A percentile compares a stretch with the other conserved stretches of the same genome.
Evolutionary conservation across 2,888 invertebrate species (phyloP).

Genomic region (Eulithis prunata): DNA sequence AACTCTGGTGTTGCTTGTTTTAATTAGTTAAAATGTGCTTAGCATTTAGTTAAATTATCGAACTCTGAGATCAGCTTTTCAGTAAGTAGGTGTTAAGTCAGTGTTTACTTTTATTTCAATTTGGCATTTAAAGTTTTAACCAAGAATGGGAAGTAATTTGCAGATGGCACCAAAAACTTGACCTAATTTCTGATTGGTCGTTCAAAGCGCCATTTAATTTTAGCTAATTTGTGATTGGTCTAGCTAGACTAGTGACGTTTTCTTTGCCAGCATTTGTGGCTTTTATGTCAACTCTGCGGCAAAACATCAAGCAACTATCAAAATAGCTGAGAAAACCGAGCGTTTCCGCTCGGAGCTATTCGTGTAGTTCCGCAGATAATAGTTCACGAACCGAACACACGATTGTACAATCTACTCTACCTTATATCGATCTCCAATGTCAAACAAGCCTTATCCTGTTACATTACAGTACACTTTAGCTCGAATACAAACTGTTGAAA

Average conservation of each 20-base stretch:
- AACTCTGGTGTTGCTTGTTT: conserved; percentile 19
- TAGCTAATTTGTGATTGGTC: conserved; percentile 5
- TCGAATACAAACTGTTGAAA: not conserved
- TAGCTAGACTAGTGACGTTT: conserved; percentile 2
- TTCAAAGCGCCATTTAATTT: not conserved
- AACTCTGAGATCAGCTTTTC: no score
- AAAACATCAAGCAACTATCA: conserved; percentile 46
- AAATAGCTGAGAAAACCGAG: conserved; percentile 58
- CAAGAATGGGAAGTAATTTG: no score
- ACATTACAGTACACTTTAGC: not conserved
- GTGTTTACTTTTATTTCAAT: no score
- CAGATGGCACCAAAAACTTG: no score
- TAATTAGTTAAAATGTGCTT: conserved; percentile 8
- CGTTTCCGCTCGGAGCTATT: conserved; percentile 65
- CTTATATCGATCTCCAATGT: not conserved
- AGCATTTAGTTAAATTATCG: not conserved
- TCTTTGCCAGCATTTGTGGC: conserved; percentile 12
- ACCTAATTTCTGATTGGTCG: not conserved
- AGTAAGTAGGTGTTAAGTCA: no score
- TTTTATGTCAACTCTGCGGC: conserved; percentile 35
- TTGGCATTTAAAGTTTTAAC: not conserved
- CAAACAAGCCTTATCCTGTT: conserved; percentile 16
- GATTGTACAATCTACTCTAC: conserved; percentile 38
- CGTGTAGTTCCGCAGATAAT: conserved; percentile 64
- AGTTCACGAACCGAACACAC: conserved; percentile 60